phyloP scores from a whole-genome alignment of 2,113 vertebrate genomes.

The Pitta sordida region DNA sequence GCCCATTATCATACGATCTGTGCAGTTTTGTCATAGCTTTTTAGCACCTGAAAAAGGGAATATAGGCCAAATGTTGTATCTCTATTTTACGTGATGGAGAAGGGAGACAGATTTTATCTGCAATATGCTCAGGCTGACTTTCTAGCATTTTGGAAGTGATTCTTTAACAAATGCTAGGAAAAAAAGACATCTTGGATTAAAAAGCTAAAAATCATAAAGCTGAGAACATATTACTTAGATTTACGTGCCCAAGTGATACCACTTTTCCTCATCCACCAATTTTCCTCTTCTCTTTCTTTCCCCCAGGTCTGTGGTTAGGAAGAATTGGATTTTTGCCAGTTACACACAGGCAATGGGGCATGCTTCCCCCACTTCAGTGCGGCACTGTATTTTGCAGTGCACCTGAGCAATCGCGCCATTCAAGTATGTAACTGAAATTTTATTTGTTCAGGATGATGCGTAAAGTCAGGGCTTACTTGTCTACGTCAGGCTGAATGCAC shows the following conservation, averaged over 20 bases:
- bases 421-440: not conserved
- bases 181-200: slow-evolving; percentile 53
- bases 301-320: not conserved
- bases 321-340: not conserved
- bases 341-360: not conserved
- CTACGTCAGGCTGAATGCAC: not conserved
- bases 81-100: slow-evolving; percentile 59
- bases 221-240: slow-evolving; percentile 54
- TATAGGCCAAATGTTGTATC: slow-evolving; percentile 63
- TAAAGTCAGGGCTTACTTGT: not conserved
- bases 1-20: slow-evolving; percentile 65
- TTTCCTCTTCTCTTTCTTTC: not conserved
- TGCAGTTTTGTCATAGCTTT: slow-evolving; percentile 62
- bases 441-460: not conserved
- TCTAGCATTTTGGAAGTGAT: slow-evolving; percentile 65
- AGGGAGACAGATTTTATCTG: slow-evolving; percentile 66
- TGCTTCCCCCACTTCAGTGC: not conserved
- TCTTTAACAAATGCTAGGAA: slow-evolving; percentile 53
- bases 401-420: not conserved
- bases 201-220: slow-evolving; percentile 47
- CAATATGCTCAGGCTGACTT: slow-evolving; percentile 66
- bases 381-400: not conserved
- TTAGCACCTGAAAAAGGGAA: slow-evolving; percentile 67
- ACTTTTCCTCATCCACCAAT: too few relatives aligned
- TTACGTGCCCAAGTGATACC: slow-evolving; percentile 10